Evolutionary conservation across 2,888 invertebrate species (phyloP), one percentile per base, ranked within the genome.

Genomic region (Marasmarcha lunaedactyla): DNA sequence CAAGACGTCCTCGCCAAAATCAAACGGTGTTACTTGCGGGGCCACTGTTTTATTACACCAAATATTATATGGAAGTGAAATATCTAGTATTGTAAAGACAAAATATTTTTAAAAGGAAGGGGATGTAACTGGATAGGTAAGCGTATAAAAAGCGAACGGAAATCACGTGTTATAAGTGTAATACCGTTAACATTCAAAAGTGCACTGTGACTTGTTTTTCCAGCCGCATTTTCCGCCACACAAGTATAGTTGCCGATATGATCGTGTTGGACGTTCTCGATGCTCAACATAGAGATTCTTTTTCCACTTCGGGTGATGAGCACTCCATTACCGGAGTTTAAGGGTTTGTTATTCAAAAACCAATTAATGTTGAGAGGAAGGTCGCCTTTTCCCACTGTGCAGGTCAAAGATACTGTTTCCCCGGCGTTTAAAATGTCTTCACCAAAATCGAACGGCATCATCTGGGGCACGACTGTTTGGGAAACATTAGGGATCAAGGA

Each of bases 11-110:
- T 91, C 90, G 41, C 91, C 92, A 62, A 92, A 92, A 61, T 88
- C 87, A 59, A 93, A 92, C 37, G 90, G 88, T 43, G 89, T 88
- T 54, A 94, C 91, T 86, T 92, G 91, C 45, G 93, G 93, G 54
- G 88, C 85, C 68, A 92, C 93, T 93, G 74, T 41, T 45, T 48
- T 5, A 20, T 46, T 46, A 54, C 57, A 56, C 50, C 48, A 48
- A 42, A 40, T 36, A 47, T 35, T 48, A 20, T 20, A 5, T 20
- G 20, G 20, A 20, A 20, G 4, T 20, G 3, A 5, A 20, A 20
- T 7, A 20, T 20, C 7, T 3, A 7, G 20, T 20, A n/a, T n/a
- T n/a, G n/a, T n/a, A n/a, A 20, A 20, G 20, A 7, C 7, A 5
- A 5, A 7, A 7, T 20, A 20, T 5, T 20, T 20, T 20, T 20